Conservation (phyloP, 2,888 invertebrate genomes). For the Microplitis deprimator region DNA sequence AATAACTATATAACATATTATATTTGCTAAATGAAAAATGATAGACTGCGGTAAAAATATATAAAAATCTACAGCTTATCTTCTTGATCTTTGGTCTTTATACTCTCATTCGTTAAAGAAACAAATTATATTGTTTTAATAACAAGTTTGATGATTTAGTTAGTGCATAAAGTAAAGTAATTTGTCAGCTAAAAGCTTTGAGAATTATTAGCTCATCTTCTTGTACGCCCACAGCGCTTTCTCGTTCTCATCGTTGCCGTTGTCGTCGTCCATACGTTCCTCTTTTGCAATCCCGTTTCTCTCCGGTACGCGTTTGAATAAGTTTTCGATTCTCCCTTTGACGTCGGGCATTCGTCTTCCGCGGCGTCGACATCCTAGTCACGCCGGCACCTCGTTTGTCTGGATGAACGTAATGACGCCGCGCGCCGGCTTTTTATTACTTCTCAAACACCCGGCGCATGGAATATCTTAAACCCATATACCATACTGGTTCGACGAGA, state of each 20-base stretch:
- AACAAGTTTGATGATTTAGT: conserved; percentile 9
- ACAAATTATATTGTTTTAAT: conserved; percentile 8
- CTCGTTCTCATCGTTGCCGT: conserved; percentile 5
- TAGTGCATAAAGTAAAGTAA: conserved; percentile 2
- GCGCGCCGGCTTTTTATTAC: conserved; percentile 56
- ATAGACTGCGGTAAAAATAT: background rate
- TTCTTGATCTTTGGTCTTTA: background rate
- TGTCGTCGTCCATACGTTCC: conserved; percentile 13
- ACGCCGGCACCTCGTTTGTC: conserved; percentile 58
- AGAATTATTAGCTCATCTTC: conserved; percentile 31
- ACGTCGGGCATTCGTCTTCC: conserved; percentile 58
- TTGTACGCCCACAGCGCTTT: conserved; percentile 12
- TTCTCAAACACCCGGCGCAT: conserved; percentile 58
- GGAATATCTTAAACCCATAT: conserved; percentile 55
- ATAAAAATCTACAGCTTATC: background rate
- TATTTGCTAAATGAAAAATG: background rate
- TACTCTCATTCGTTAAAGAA: background rate
- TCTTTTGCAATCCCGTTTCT: conserved; percentile 41
- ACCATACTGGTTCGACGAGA: conserved; percentile 37
- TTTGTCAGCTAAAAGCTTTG: conserved; percentile 6
- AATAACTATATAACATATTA: too few relatives aligned
- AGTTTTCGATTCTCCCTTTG: conserved; percentile 59
- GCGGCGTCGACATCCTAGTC: conserved; percentile 57
- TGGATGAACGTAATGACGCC: conserved; percentile 58
- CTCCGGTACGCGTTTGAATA: conserved; percentile 52